Percentiles rank a stretch among this genome's conserved stretches.
These are phyloP conservation scores for Aleadryas rufinucha DNA, from an alignment of 2,113 vertebrate genomes.

Conservation along the genomic window DNA sequence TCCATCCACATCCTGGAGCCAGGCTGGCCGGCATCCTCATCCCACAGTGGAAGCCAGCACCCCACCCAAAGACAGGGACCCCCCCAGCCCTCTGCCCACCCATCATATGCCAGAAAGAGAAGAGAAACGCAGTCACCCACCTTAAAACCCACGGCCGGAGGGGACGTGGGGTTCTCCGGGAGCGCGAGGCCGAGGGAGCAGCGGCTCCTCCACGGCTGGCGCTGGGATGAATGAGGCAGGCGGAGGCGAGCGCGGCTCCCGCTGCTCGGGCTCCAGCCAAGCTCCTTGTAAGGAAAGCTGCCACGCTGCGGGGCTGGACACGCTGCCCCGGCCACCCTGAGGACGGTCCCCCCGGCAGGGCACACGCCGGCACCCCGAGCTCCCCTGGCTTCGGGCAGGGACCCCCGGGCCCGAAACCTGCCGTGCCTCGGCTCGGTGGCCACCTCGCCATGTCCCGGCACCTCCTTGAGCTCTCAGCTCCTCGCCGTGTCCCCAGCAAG, in stretches of 20 bases:
- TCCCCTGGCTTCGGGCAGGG: background rate
- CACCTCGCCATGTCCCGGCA: background rate
- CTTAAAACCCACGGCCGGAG: background rate
- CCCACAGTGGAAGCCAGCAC: background rate
- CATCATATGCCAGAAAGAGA: background rate
- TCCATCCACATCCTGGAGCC: background rate
- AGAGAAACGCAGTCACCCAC: background rate
- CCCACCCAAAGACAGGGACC: background rate
- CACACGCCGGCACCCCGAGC: background rate
- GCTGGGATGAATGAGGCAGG: constrained; percentile 58
- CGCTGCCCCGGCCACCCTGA: background rate
- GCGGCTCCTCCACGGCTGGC: background rate
- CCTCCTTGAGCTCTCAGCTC: background rate
- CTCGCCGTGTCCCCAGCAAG: background rate
- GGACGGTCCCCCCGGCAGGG: background rate
- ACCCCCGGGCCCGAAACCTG: rapidly evolving
- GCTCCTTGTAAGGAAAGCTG: constrained; percentile 76
- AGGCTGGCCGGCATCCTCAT: background rate
- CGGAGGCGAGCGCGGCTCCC: background rate
- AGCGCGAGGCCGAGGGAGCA: background rate
- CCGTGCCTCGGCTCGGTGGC: rapidly evolving
- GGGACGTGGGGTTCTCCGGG: background rate
- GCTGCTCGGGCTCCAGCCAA: constrained; percentile 39
- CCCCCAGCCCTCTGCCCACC: background rate
- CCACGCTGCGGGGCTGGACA: constrained; percentile 30